These are phyloP conservation scores for Arge pagana DNA, from an alignment of 2,888 invertebrate species.

Conservation along the genomic window DNA sequence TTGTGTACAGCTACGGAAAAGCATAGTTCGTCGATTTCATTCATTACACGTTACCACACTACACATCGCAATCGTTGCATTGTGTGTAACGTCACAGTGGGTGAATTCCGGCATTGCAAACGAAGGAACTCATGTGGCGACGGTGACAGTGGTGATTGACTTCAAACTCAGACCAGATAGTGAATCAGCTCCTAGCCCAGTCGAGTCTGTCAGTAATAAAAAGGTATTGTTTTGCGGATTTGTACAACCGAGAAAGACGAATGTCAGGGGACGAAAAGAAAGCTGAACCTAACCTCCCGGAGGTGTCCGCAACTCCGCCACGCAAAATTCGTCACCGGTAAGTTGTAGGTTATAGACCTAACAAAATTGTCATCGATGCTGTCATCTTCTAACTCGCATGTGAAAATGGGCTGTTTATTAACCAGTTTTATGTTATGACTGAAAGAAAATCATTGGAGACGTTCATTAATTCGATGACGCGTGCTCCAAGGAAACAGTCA, in stretches of 20 bases:
- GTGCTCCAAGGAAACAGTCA: slow-evolving; percentile 40
- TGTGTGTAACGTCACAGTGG: not conserved
- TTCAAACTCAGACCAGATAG: too few species aligned
- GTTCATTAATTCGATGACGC: slow-evolving; percentile 35
- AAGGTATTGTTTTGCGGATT: slow-evolving; percentile 16
- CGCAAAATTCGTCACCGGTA: slow-evolving; percentile 56
- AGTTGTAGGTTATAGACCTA: slow-evolving; percentile 33
- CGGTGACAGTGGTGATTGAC: slow-evolving; percentile 11
- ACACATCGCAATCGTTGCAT: too few species aligned
- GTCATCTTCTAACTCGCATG: not conserved
- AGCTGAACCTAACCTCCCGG: slow-evolving; percentile 50
- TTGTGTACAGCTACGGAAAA: not conserved
- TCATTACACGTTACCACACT: slow-evolving; percentile 9
- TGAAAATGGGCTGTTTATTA: not conserved
- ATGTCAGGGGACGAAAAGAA: slow-evolving; percentile 50
- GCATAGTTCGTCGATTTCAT: not conserved
- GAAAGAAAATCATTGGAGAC: not conserved
- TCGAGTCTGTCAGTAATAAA: too few species aligned
- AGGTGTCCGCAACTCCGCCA: slow-evolving; percentile 45
- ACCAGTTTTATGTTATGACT: slow-evolving; percentile 24
- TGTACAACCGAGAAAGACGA: slow-evolving; percentile 36
- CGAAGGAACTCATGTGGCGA: slow-evolving; percentile 6
- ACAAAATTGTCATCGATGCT: not conserved
- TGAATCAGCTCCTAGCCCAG: too few species aligned
- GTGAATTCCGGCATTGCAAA: too few species aligned